A percentile compares a stretch with the other conserved stretches of the same genome.
phyloP scores from a whole-genome alignment of 2,113 vertebrate genomes.

The Grammomys dolichurus region DNA sequence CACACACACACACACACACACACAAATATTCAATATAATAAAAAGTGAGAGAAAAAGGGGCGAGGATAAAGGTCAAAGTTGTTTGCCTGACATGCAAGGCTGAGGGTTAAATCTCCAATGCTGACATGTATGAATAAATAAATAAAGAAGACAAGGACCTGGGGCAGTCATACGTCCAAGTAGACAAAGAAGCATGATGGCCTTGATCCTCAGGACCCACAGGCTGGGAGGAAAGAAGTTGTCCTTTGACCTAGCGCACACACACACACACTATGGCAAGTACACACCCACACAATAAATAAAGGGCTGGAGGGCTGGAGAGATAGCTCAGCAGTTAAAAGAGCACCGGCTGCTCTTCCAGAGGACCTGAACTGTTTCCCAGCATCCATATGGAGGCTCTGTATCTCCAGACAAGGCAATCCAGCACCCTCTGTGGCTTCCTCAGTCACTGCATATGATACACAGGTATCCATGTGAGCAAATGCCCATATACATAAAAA shows the following conservation, averaged over 20 bases:
- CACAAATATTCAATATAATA: background rate
- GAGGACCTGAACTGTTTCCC: background rate
- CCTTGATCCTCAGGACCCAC: background rate
- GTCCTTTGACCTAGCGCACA: background rate
- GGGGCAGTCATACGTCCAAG: background rate
- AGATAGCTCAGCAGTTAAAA: background rate
- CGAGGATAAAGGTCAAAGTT: background rate
- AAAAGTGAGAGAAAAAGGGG: background rate
- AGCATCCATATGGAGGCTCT: background rate
- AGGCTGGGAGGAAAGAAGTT: background rate
- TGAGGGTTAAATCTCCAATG: background rate
- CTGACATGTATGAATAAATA: background rate
- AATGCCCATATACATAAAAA: background rate
- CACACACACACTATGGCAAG: background rate
- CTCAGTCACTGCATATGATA: background rate
- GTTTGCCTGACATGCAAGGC: too few relatives aligned
- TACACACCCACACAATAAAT: background rate
- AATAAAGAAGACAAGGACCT: background rate
- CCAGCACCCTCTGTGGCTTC: background rate
- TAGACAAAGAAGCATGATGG: too few relatives aligned
- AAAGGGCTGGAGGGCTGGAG: background rate
- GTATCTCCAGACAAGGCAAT: background rate
- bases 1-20: background rate
- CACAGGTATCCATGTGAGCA: background rate
- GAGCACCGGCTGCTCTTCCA: background rate